phyloP scores from a whole-genome alignment of 2,797 vertebrate genomes.

The Eulemur coronatus region DNA sequence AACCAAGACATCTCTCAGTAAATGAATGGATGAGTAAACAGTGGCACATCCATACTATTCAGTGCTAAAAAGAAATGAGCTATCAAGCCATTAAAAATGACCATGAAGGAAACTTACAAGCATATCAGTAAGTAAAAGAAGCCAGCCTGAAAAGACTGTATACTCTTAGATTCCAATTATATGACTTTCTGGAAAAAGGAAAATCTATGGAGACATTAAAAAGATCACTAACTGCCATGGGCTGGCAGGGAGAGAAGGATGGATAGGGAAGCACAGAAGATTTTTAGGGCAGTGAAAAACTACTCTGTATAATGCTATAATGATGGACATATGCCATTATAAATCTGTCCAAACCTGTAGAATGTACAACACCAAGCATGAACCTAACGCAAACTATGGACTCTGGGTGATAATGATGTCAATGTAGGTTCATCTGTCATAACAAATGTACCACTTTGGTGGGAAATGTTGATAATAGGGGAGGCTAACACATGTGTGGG shows the following conservation, averaged over 20 bases:
- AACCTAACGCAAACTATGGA: neutral
- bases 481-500: neutral
- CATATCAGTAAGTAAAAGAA: neutral
- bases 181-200: neutral
- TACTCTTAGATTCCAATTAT: neutral
- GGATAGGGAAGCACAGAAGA: neutral
- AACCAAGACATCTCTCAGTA: neutral
- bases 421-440: neutral
- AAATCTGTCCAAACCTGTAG: neutral
- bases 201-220: neutral
- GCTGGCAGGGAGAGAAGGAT: neutral
- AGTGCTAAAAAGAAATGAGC: neutral
- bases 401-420: neutral
- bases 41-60: neutral
- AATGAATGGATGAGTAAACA: neutral
- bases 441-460: neutral
- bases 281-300: neutral
- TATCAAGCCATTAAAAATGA: neutral
- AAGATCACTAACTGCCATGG: neutral
- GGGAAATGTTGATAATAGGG: neutral
- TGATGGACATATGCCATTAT: neutral
- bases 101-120: neutral
- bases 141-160: neutral
- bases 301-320: neutral
- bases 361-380: neutral